Conservation (phyloP, 2,797 vertebrate species). For the Sebastes taczanowskii region DNA sequence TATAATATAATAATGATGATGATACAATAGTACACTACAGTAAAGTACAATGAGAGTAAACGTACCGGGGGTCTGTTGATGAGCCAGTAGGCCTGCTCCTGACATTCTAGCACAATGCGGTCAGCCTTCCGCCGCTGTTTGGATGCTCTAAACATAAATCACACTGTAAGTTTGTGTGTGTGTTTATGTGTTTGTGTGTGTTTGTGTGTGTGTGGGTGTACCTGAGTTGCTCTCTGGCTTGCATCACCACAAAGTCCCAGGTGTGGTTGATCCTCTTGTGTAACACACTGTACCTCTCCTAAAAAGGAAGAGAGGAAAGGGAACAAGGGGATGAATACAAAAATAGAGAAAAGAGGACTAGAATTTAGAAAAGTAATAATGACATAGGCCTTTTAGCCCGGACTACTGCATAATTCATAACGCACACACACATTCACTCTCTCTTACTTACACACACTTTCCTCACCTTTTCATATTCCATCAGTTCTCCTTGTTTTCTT, state of each 20-base stretch:
- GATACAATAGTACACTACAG: not conserved
- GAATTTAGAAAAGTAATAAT: not conserved
- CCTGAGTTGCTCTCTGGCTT: constrained; percentile 95
- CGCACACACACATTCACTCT: not conserved
- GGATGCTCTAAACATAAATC: constrained; percentile 84
- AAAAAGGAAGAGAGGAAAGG: not conserved
- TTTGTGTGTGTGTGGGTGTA: constrained; percentile 37
- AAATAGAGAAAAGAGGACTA: not conserved
- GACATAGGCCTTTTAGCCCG: not conserved
- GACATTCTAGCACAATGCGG: constrained; percentile 93
- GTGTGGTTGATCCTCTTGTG: constrained; percentile 93
- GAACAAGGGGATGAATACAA: not conserved
- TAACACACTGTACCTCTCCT: constrained; percentile 91
- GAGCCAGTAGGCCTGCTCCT: constrained; percentile 95
- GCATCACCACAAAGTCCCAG: constrained; percentile 98
- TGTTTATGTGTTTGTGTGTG: not conserved
- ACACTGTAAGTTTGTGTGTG: constrained; percentile 2
- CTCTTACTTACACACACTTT: not conserved
- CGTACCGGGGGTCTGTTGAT: constrained; percentile 91
- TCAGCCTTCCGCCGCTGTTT: constrained; percentile 93
- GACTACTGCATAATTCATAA: constrained; percentile 19
- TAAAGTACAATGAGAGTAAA: not conserved
- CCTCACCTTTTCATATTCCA: constrained; percentile 92
- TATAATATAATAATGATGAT: not conserved
- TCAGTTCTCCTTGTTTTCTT: constrained; percentile 89